Evolutionary conservation across 2,113 vertebrate genomes (phyloP), one percentile per base, ranked within the genome.

Genomic region (Mesitornis unicolor): DNA sequence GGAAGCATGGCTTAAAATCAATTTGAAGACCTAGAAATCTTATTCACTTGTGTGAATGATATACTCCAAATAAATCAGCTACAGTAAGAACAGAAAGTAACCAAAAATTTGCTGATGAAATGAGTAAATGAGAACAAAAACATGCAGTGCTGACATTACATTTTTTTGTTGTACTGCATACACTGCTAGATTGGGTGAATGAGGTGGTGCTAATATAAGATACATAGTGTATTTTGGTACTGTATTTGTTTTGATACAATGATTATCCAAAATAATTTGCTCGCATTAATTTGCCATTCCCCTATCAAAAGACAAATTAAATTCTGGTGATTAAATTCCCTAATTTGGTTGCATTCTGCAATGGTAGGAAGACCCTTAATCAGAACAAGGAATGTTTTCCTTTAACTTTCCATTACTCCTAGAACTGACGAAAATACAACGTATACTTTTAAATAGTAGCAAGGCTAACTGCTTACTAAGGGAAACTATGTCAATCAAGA

Each of bases 121-220:
- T n/a, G 19, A 76, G 25, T 48, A 54, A 83, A 74, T 24, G 24
- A 59, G 57, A 90, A 68, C 5, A 48, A 65, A 89, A 70, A 22
- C 10, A 3, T 0, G 4, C 16, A 48, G 24, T 1, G 11, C 60
- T 74, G 42, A 84, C 20, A 24, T 16, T 14, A 65, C 7, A 1
- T 20, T n/a, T 64, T 75, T 68, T 70, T 92, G 14, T 63, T 54
- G 29, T 26, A 67, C 6, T 16, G 42, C 18, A 65, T 35, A 70
- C 5, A 50, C 17, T 19, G 6, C n/a, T 42, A 84, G 19, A 59
- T 8, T 35, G 35, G 13, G 31, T 45, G 29, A 28, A 94, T 12
- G 2, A 6, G 6, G 12, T 47, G 13, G 13, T 36, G 29, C 16
- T 86, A 57, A 61, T 33, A 0, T 6, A 42, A 86, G 48, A 83